Conservation (phyloP, 2,797 vertebrate species). For the Anguilla obscura region DNA sequence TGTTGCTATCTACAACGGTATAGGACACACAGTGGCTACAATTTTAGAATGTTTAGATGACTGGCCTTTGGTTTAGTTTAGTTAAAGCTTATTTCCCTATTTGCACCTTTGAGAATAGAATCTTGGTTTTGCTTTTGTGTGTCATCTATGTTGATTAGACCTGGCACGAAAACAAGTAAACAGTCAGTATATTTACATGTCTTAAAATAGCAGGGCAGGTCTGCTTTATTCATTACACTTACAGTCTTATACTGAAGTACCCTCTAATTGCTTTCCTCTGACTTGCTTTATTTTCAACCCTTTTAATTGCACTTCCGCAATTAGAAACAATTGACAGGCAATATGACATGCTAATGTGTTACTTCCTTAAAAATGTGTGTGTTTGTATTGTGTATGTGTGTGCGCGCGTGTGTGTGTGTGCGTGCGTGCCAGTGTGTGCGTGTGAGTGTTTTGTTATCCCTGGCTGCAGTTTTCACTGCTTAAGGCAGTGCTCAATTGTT, state of each 20-base stretch:
- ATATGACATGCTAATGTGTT: not conserved
- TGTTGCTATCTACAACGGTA: not conserved
- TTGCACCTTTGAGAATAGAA: not conserved
- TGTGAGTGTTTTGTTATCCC: not conserved
- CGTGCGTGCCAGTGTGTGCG: not conserved
- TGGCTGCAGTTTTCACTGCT: not conserved
- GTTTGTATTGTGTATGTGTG: not conserved
- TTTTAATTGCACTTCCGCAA: not conserved
- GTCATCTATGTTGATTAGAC: not conserved
- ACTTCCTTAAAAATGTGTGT: not conserved
- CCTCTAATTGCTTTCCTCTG: not conserved
- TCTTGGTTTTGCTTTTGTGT: not conserved
- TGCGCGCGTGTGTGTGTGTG: not conserved
- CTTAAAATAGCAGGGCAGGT: not conserved
- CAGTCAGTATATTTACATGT: not conserved
- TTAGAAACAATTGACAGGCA: not conserved
- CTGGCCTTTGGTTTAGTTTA: not conserved
- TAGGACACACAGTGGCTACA: not conserved
- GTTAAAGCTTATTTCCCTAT: not conserved
- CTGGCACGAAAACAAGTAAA: not conserved
- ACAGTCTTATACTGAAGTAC: not conserved
- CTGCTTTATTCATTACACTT: not conserved
- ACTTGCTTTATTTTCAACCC: not conserved
- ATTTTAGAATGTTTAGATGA: not conserved
- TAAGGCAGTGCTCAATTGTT: not conserved